Percentiles rank a stretch among this genome's conserved stretches.
phyloP scores from a whole-genome alignment of 2,888 invertebrate species.

The Diploptera punctata region DNA sequence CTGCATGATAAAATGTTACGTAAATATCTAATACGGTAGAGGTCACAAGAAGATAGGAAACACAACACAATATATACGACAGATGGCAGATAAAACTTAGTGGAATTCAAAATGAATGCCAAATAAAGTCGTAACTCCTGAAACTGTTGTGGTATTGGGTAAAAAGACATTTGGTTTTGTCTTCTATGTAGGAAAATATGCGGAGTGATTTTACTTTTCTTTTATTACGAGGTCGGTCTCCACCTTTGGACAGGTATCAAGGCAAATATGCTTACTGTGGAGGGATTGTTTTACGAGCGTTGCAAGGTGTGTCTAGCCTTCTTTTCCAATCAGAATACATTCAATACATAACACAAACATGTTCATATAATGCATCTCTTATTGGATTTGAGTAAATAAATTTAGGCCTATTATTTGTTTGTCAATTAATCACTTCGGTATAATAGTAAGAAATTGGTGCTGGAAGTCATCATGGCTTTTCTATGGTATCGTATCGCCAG shows the following conservation, averaged over 20 bases:
- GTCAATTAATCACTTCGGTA: too few relatives aligned
- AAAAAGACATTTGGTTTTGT: conserved; percentile 28
- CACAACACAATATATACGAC: too few relatives aligned
- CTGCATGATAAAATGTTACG: too few relatives aligned
- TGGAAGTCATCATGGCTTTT: too few relatives aligned
- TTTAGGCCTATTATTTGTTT: too few relatives aligned
- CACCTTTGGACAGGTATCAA: background rate
- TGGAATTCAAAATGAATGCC: conserved; percentile 35
- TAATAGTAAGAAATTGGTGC: too few relatives aligned
- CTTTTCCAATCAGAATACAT: background rate
- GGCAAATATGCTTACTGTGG: background rate
- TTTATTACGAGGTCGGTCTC: conserved; percentile 11
- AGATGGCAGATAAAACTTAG: conserved; percentile 33
- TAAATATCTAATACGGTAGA: too few relatives aligned
- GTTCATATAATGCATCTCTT: too few relatives aligned
- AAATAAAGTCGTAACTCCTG: conserved; percentile 35
- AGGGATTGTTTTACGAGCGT: background rate
- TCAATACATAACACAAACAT: background rate
- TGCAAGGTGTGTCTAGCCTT: background rate
- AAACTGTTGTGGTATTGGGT: conserved; percentile 35
- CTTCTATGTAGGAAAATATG: conserved; percentile 21
- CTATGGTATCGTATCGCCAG: too few relatives aligned
- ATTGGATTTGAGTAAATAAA: too few relatives aligned
- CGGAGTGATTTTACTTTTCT: conserved; percentile 6
- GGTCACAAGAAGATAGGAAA: too few relatives aligned